phyloP scores from a whole-genome alignment of 2,888 invertebrate species.

The Taphrorychus bicolor region DNA sequence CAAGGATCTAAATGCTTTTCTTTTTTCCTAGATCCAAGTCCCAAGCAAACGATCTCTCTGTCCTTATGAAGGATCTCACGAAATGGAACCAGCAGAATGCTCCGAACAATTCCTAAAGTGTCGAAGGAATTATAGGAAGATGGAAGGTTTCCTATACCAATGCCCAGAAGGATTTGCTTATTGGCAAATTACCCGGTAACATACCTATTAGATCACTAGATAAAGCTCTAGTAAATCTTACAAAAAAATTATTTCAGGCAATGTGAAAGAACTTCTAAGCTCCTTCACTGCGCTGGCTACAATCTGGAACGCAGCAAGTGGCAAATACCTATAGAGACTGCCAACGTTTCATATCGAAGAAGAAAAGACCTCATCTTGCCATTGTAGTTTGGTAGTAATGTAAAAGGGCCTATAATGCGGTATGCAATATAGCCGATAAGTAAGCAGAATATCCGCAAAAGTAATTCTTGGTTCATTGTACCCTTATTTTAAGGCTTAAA shows the following conservation, averaged over 20 bases:
- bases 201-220: not conserved
- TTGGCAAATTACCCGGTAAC: conserved; percentile 74
- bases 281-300: conserved; percentile 67
- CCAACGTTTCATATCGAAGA: conserved; percentile 61
- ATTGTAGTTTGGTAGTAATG: conserved; percentile 15
- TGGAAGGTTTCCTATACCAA: conserved; percentile 73
- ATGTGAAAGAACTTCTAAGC: conserved; percentile 71
- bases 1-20: not conserved
- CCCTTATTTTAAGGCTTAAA: conserved; percentile 1
- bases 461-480: not conserved
- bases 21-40: conserved; percentile 66
- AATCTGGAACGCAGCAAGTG: conserved; percentile 60
- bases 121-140: conserved; percentile 59
- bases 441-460: too few relatives aligned
- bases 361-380: conserved; percentile 46
- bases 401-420: too few relatives aligned
- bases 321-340: conserved; percentile 66
- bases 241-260: conserved; percentile 58
- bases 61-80: conserved; percentile 72
- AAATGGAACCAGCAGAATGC: conserved; percentile 74
- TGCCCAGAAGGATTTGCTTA: conserved; percentile 80
- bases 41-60: conserved; percentile 66
- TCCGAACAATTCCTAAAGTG: conserved; percentile 78
- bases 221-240: not conserved
- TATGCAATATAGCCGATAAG: too few relatives aligned